Percentiles rank a stretch among this genome's conserved stretches.
Evolutionary conservation across 2,113 vertebrate genomes (phyloP).

Genomic region (Cyprinodon brontotheroides): DNA sequence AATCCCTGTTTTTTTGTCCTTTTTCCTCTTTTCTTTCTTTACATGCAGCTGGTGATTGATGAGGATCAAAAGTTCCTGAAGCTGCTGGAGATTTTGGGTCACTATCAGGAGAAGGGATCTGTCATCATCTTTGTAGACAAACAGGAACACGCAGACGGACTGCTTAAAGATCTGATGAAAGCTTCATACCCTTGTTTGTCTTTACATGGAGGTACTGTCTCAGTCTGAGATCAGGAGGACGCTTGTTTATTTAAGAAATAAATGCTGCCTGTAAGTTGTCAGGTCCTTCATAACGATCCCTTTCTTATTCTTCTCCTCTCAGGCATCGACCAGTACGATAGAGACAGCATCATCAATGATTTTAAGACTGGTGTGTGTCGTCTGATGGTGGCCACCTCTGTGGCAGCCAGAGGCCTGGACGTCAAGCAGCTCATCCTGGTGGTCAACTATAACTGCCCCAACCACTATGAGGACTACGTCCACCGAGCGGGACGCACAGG

Average conservation of each 20-base stretch:
- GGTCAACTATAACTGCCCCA: slow-evolving; percentile 96
- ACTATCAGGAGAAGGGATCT: slow-evolving; percentile 96
- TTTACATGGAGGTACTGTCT: slow-evolving; percentile 90
- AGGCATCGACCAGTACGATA: slow-evolving; percentile 99
- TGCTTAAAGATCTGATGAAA: slow-evolving; percentile 98
- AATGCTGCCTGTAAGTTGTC: too few relatives aligned
- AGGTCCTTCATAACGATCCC: too few relatives aligned
- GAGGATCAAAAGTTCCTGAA: slow-evolving; percentile 98
- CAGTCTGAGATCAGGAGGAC: too few relatives aligned
- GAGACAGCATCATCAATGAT: slow-evolving; percentile 98
- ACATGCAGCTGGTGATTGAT: slow-evolving; percentile 92
- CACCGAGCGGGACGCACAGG: slow-evolving; percentile 96
- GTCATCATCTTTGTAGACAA: slow-evolving; percentile 99
- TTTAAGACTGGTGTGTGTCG: slow-evolving; percentile 97
- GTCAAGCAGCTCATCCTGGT: slow-evolving; percentile 98
- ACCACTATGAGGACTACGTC: slow-evolving; percentile 99
- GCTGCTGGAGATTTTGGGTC: slow-evolving; percentile 93
- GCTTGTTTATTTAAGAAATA: background rate
- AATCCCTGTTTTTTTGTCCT: background rate
- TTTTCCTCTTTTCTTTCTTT: background rate
- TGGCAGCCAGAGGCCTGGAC: slow-evolving; percentile 94
- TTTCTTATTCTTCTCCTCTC: background rate
- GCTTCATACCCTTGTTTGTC: slow-evolving; percentile 98
- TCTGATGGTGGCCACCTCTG: slow-evolving; percentile 95
- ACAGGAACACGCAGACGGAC: slow-evolving; percentile 92